Evolutionary conservation across 2,113 vertebrate genomes (phyloP).

Genomic region (Corythaixoides concolor): DNA sequence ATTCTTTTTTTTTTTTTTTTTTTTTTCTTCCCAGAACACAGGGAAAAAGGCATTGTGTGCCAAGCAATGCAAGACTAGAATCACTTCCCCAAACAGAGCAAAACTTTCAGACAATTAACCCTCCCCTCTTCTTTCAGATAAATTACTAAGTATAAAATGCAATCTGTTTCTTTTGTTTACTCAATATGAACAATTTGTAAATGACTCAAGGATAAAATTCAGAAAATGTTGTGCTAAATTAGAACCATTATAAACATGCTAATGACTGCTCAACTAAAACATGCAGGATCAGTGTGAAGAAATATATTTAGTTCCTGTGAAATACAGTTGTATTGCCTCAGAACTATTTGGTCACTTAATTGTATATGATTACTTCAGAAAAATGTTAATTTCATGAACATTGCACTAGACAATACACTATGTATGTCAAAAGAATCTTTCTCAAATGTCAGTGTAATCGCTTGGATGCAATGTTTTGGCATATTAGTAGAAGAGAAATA

Average conservation of each 20-base stretch:
- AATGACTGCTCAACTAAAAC: constrained; percentile 83
- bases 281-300: constrained; percentile 78
- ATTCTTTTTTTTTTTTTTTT: constrained; percentile 68
- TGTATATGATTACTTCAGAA: constrained; percentile 75
- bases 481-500: not conserved
- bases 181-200: constrained; percentile 88
- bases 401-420: constrained; percentile 62
- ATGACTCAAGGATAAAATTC: constrained; percentile 87
- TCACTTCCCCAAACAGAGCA: constrained; percentile 87
- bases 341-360: constrained; percentile 78
- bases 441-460: constrained; percentile 55
- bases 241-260: constrained; percentile 87
- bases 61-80: constrained; percentile 85
- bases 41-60: constrained; percentile 80
- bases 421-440: constrained; percentile 22
- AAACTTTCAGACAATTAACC: constrained; percentile 84
- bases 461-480: constrained; percentile 41
- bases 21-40: constrained; percentile 46
- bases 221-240: constrained; percentile 86
- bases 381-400: constrained; percentile 74
- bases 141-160: constrained; percentile 87
- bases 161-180: constrained; percentile 86
- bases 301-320: constrained; percentile 78
- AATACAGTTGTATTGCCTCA: constrained; percentile 77
- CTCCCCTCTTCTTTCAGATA: constrained; percentile 84